Percentiles rank a stretch among this genome's conserved stretches.
These are phyloP conservation scores for Bos javanicus DNA, from an alignment of 2,113 vertebrate species.

Conservation along the genomic window DNA sequence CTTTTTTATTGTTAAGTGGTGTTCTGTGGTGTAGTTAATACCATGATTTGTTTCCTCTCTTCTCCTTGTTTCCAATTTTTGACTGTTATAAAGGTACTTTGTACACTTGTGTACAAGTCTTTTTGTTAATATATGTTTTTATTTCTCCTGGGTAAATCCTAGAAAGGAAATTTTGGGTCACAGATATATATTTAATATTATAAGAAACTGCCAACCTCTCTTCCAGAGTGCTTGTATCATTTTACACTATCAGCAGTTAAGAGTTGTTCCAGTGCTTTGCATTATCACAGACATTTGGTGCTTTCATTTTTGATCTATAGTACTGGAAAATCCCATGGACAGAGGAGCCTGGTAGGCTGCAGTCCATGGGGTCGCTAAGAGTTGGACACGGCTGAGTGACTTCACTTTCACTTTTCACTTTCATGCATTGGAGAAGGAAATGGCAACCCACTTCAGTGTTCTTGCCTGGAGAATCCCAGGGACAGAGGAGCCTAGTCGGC, in stretches of 20 bases:
- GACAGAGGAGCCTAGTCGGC: no score
- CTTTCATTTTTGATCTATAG: neutral
- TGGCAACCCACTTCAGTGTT: no score
- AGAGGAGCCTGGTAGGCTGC: no score
- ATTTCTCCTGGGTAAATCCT: neutral
- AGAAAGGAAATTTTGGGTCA: neutral
- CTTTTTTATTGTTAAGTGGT: neutral
- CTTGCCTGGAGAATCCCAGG: no score
- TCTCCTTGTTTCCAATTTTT: neutral
- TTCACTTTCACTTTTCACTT: no score
- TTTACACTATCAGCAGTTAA: neutral
- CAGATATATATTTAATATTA: neutral
- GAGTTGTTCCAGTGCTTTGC: neutral
- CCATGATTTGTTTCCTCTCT: neutral
- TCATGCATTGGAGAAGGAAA: no score
- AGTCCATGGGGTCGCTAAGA: no score
- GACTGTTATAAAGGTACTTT: neutral
- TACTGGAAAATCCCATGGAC: neutral
- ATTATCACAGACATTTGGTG: neutral
- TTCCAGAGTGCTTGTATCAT: neutral
- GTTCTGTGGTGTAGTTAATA: neutral
- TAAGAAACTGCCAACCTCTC: neutral
- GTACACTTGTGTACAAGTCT: neutral
- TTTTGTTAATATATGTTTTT: neutral
- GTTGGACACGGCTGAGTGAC: no score